A percentile compares a stretch with the other conserved stretches of the same genome.
Evolutionary conservation across 2,888 invertebrate species (phyloP).

Genomic region (Idaea straminata): DNA sequence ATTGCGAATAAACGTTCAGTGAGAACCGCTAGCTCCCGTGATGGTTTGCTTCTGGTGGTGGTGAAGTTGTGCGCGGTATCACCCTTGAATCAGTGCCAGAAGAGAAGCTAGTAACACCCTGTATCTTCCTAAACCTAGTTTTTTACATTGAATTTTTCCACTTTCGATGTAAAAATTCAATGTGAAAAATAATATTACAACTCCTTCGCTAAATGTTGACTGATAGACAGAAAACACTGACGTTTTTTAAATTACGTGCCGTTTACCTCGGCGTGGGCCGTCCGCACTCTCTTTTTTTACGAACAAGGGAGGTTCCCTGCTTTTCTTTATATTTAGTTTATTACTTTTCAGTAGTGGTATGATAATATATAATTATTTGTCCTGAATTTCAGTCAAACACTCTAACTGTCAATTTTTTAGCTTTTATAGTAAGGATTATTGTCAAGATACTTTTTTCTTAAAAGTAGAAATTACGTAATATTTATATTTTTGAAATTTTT

Average conservation of each 20-base stretch:
- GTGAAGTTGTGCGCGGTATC: conserved; percentile 19
- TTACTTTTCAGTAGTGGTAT: too few species aligned
- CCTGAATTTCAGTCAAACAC: background rate
- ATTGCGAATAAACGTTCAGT: background rate
- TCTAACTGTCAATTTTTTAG: background rate
- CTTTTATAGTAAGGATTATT: background rate
- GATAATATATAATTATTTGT: background rate
- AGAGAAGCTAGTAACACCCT: conserved; percentile 68
- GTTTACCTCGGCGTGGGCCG: too few species aligned
- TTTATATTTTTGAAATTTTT: background rate
- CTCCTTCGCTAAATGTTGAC: conserved; percentile 24
- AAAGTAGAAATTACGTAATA: background rate
- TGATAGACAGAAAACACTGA: conserved; percentile 13
- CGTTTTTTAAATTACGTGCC: too few species aligned
- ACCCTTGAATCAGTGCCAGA: conserved; percentile 10
- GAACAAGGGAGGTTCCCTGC: too few species aligned
- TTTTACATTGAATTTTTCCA: conserved; percentile 32
- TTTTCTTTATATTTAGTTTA: too few species aligned
- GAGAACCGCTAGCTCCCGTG: background rate
- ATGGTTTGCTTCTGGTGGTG: background rate
- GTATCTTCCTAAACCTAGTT: conserved; percentile 53
- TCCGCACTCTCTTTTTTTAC: too few species aligned
- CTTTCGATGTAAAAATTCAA: conserved; percentile 28
- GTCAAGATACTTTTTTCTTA: background rate
- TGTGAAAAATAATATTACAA: conserved; percentile 26